These are phyloP conservation scores for Cyphomyrus plagiostoma DNA, from an alignment of 2,113 vertebrate species.

Conservation along the genomic window DNA sequence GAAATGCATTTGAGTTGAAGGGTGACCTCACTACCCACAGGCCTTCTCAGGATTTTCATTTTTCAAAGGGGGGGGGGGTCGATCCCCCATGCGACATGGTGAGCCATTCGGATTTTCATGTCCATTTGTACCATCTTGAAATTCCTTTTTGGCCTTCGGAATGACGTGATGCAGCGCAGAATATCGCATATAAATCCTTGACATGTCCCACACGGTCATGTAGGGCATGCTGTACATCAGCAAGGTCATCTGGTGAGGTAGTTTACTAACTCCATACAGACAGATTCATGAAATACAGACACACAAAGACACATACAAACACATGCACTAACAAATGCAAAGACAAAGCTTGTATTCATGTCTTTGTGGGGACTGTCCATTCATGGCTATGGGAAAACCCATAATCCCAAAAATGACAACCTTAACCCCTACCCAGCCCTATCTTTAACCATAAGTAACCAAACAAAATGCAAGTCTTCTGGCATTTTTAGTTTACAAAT, in stretches of 20 bases:
- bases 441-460: not conserved
- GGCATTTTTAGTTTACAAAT: not conserved
- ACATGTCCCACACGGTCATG: not conserved
- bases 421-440: not conserved
- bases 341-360: not conserved
- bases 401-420: not conserved
- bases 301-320: not conserved
- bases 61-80: not conserved
- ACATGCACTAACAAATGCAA: not conserved
- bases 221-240: not conserved
- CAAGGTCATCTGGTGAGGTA: not conserved
- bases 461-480: not conserved
- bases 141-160: not conserved
- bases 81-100: not conserved
- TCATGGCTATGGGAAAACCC: no score
- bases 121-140: not conserved
- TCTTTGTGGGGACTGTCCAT: not conserved
- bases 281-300: not conserved
- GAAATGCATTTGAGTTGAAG: not conserved
- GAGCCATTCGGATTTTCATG: not conserved
- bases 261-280: not conserved
- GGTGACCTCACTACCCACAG: not conserved
- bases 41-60: not conserved
- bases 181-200: not conserved
- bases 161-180: not conserved